Evolutionary conservation across 2,797 vertebrate genomes (phyloP).

Genomic region (Halcyon leucocephala): DNA sequence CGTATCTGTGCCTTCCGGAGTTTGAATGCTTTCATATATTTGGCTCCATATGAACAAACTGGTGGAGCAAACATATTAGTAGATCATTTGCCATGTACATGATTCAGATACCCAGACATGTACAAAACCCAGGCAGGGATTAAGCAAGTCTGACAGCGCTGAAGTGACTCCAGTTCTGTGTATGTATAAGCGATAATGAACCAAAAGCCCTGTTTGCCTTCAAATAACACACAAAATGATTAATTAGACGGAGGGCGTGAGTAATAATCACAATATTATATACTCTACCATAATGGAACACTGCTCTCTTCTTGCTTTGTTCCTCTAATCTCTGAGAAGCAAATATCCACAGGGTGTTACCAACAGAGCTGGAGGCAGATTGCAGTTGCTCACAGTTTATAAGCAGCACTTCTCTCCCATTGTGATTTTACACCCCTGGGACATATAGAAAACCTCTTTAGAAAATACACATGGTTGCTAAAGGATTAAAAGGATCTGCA

Average conservation of each 20-base stretch:
- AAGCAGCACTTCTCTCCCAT: slow-evolving; percentile 47
- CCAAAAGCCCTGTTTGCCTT: slow-evolving; percentile 69
- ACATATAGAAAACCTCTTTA: slow-evolving; percentile 28
- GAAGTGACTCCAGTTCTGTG: slow-evolving; percentile 70
- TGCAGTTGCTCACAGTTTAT: slow-evolving; percentile 28
- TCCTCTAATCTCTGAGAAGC: slow-evolving; percentile 63
- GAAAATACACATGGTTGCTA: slow-evolving; percentile 2
- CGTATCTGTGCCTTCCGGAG: slow-evolving; percentile 64
- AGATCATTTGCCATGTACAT: slow-evolving; percentile 73
- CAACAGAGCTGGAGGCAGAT: slow-evolving; percentile 24
- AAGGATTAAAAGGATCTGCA: slow-evolving; percentile 50
- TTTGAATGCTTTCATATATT: slow-evolving; percentile 66
- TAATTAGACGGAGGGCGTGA: slow-evolving; percentile 66
- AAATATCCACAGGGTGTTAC: slow-evolving; percentile 68
- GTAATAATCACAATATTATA: slow-evolving; percentile 74
- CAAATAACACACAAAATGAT: slow-evolving; percentile 68
- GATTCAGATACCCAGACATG: slow-evolving; percentile 70
- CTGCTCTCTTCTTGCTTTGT: slow-evolving; percentile 69
- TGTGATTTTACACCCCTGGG: slow-evolving; percentile 18
- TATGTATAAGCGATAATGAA: slow-evolving; percentile 73
- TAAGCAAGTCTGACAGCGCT: slow-evolving; percentile 67
- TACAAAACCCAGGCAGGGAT: slow-evolving; percentile 71
- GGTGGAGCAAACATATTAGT: slow-evolving; percentile 70
- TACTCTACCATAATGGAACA: slow-evolving; percentile 58
- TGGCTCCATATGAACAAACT: slow-evolving; percentile 70